Evolutionary conservation across 2,113 vertebrate genomes (phyloP).

Genomic region (Argyrosomus japonicus): DNA sequence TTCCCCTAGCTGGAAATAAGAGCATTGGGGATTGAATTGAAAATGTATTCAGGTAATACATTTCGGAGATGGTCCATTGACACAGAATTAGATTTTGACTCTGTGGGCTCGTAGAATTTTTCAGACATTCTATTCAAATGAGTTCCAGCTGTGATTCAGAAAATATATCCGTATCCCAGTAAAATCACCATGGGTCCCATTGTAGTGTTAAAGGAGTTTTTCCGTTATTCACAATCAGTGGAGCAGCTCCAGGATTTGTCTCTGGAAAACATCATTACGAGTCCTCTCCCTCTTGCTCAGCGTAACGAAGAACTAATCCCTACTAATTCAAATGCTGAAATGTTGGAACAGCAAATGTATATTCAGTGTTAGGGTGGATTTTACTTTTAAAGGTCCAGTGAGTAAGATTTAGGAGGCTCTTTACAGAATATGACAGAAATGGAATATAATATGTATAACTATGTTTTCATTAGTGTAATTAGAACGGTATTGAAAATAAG

Average conservation of each 20-base stretch:
- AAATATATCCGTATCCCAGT: slow-evolving; percentile 17
- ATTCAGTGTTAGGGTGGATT: neutral
- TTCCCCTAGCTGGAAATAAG: slow-evolving; percentile 22
- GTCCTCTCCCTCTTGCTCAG: neutral
- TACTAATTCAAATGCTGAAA: neutral
- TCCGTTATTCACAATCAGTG: slow-evolving; percentile 16
- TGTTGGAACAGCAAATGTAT: neutral
- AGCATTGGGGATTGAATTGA: slow-evolving; percentile 26
- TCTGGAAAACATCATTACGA: slow-evolving; percentile 25
- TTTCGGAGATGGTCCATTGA: slow-evolving; percentile 53
- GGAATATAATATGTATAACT: no score
- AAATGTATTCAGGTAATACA: slow-evolving; percentile 29
- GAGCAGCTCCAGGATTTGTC: slow-evolving; percentile 29
- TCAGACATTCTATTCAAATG: slow-evolving; percentile 39
- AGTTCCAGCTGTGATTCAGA: slow-evolving; percentile 28
- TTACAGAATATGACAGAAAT: no score
- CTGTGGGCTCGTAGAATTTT: slow-evolving; percentile 13
- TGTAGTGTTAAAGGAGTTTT: neutral
- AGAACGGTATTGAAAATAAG: no score
- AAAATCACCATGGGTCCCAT: slow-evolving; percentile 1
- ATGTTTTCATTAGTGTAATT: no score
- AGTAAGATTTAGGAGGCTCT: no score
- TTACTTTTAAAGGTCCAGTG: slow-evolving; percentile 8
- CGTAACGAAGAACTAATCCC: neutral
- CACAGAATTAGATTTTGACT: slow-evolving; percentile 44